Conservation (phyloP, 2,113 vertebrate species). For the Upupa epops region DNA sequence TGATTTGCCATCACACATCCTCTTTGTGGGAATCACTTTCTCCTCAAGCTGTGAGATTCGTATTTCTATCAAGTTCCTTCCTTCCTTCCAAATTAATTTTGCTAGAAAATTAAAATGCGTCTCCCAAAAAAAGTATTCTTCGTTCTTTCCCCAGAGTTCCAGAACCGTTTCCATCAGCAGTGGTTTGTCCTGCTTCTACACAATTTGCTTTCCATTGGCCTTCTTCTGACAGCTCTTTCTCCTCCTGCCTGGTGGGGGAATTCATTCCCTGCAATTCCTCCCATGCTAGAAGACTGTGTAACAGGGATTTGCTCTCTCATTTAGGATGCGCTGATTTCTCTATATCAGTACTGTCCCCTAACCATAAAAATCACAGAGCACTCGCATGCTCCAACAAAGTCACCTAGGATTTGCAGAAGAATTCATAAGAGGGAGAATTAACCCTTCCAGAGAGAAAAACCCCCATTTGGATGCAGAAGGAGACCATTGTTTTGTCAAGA, state of each 20-base stretch:
- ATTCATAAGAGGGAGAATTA: not conserved
- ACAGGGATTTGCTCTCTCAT: constrained; percentile 6
- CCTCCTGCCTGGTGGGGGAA: not conserved
- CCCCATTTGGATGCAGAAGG: not conserved
- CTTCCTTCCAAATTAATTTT: constrained; percentile 16
- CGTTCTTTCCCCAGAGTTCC: not conserved
- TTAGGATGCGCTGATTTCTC: not conserved
- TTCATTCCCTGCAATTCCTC: not conserved
- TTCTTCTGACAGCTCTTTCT: not conserved
- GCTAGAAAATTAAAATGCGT: constrained; percentile 27
- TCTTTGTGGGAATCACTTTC: not conserved
- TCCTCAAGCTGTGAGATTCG: not conserved
- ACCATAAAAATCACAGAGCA: constrained; percentile 7
- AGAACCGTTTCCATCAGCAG: not conserved
- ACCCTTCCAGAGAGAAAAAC: not conserved
- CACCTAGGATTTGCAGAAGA: not conserved
- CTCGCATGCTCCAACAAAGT: not conserved
- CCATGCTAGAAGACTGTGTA: not conserved
- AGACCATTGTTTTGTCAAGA: not conserved
- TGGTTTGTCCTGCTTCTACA: not conserved
- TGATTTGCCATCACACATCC: not conserved
- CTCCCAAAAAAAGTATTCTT: constrained; percentile 24
- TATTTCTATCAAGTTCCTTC: not conserved
- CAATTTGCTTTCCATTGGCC: constrained; percentile 21
- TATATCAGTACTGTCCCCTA: not conserved